phyloP scores from a whole-genome alignment of 2,888 invertebrate genomes.

The Cerastoderma edule region DNA sequence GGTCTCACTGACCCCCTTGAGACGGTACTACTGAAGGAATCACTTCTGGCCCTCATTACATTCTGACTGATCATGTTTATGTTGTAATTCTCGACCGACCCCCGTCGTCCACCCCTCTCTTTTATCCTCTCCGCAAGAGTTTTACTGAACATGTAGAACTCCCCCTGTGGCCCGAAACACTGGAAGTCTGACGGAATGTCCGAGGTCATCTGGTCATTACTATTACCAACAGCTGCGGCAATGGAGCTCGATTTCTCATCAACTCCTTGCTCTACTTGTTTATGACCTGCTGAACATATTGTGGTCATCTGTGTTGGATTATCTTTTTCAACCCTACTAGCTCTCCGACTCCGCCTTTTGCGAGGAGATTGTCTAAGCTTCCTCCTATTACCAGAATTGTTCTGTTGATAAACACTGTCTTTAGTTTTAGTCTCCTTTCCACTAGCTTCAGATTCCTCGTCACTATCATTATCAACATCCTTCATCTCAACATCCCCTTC shows the following conservation, averaged over 20 bases:
- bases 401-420: background rate
- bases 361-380: background rate
- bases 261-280: background rate
- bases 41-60: slow-evolving; percentile 25
- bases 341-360: background rate
- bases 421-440: background rate
- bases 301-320: too few species aligned
- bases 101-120: slow-evolving; percentile 25
- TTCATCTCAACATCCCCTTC: too few species aligned
- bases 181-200: slow-evolving; percentile 44
- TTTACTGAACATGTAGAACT: slow-evolving; percentile 34
- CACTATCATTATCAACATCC: background rate
- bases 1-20: background rate
- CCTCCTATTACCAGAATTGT: background rate
- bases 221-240: background rate
- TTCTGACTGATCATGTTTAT: slow-evolving; percentile 35
- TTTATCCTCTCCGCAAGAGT: slow-evolving; percentile 59
- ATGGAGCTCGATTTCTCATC: background rate
- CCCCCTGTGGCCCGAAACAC: slow-evolving; percentile 24
- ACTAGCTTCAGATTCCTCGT: background rate
- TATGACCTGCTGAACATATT: too few species aligned
- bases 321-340: background rate
- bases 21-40: slow-evolving; percentile 27
- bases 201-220: slow-evolving; percentile 11
- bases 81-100: slow-evolving; percentile 35